Base-by-base conservation (phyloP, 2,888 invertebrate genomes). In the Galerucella calmariensis region DNA sequence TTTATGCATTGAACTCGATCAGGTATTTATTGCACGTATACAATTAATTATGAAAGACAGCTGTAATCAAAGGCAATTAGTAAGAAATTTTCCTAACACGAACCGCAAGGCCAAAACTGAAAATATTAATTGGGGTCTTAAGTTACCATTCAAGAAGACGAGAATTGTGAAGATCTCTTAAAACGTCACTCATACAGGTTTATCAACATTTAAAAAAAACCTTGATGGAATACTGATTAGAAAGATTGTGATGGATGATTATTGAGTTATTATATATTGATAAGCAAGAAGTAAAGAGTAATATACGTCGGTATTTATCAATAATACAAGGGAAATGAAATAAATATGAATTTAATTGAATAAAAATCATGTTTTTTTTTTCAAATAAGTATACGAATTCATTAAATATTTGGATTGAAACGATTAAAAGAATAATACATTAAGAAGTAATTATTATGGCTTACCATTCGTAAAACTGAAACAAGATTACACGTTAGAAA, bases 1-100 rank as follows among this genome's bases (percentile, higher is more conserved):
- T 68, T 71, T 78, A 73, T 74, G 74, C 74, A 79, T 76, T 20
- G 24, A 65, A 46, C 5, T 44, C 76, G 76, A 79, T 79, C 76
- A 77, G 78, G 76, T 75, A 74, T 77, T 79, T 69, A 67, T 72
- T 76, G 74, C 75, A 79, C 76, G 78, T 78, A 78, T 75, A 58
- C 76, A 75, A 76, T 77, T 80, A 80, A 80, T 80, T 80, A 75
- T 72, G 71, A 78, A 75, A 79, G 80, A 80, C 80, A 78, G 78
- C 77, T 75, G 76, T 78, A 77, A 80, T 80, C 79, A 79, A 77
- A 79, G 75, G 78, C 78, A 80, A 79, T 80, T 78, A 80, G 77
- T 75, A 68, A 67, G 72, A 77, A 75, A 78, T 74, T 77, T 75
- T 79, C 75, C 77, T 77, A 78, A 79, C 77, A 77, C 76, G 74